phyloP scores from a whole-genome alignment of 30 jellyfish, hydroid and myxozoan species.

The Euphysa ruthae region DNA sequence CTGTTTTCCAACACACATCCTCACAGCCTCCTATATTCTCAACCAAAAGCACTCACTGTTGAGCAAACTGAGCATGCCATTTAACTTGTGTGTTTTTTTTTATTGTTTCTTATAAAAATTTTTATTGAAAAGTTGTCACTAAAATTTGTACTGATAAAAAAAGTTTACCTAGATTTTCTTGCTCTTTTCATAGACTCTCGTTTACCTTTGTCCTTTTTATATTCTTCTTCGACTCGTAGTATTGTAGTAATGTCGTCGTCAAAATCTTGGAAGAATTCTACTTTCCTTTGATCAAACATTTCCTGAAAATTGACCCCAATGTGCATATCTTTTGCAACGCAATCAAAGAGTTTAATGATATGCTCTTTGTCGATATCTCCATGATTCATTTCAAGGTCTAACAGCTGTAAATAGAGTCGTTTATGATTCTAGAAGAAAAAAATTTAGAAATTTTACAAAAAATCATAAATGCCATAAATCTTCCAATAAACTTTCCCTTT shows the following conservation, averaged over 20 bases:
- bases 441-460: not conserved
- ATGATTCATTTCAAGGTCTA: slow-evolving; percentile 60
- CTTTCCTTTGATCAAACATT: slow-evolving; percentile 54
- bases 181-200: slow-evolving; percentile 6
- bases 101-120: no score
- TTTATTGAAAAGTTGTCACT: no score
- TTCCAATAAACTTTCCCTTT: no score
- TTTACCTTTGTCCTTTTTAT: slow-evolving; percentile 13
- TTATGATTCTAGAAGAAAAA: slow-evolving; percentile 57
- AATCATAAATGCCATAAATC: not conserved
- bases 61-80: no score
- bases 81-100: no score
- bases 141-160: no score
- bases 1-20: no score
- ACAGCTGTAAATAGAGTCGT: slow-evolving; percentile 60
- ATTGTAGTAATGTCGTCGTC: slow-evolving; percentile 41
- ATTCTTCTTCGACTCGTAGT: slow-evolving; percentile 39
- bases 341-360: slow-evolving; percentile 23
- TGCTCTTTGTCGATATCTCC: slow-evolving; percentile 40
- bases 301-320: slow-evolving; percentile 60
- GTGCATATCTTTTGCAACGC: slow-evolving; percentile 42
- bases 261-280: slow-evolving; percentile 68
- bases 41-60: no score
- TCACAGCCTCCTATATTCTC: no score
- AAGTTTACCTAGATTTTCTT: not conserved